A percentile compares a stretch with the other conserved stretches of the same genome.
Conservation (phyloP, 2,113 vertebrate genomes). For the Cyanoderma ruficeps region DNA sequence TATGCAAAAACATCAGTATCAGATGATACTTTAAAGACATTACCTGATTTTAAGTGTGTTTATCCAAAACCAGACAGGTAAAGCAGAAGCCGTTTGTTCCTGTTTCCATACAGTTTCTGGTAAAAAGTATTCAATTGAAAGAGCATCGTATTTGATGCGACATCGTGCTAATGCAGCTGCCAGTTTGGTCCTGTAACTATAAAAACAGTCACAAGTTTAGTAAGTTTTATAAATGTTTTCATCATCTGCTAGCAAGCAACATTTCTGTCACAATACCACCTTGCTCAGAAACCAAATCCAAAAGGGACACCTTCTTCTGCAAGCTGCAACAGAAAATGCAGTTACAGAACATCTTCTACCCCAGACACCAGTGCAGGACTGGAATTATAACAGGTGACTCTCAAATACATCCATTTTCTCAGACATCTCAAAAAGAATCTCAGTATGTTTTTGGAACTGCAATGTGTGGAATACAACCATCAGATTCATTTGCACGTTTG, state of each 20-base stretch:
- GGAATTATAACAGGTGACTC: background rate
- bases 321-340: background rate
- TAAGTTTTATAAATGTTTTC: background rate
- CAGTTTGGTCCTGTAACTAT: slow-evolving; percentile 86
- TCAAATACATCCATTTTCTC: background rate
- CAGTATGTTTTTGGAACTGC: background rate
- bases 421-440: background rate
- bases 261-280: background rate
- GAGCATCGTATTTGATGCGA: slow-evolving; percentile 85
- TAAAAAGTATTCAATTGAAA: slow-evolving; percentile 81
- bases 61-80: slow-evolving; percentile 86
- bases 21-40: background rate
- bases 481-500: background rate
- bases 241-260: background rate
- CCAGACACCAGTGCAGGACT: background rate
- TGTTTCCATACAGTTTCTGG: slow-evolving; percentile 80
- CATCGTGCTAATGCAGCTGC: slow-evolving; percentile 87
- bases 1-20: background rate
- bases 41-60: slow-evolving; percentile 86
- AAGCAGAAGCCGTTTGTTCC: slow-evolving; percentile 77
- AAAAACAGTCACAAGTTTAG: background rate
- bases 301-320: background rate
- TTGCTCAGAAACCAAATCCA: background rate
- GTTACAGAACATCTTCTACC: background rate
- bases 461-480: background rate